A percentile compares a stretch with the other conserved stretches of the same genome.
Conservation (phyloP, 1,140 invertebrate genomes). For the Aphis craccivora region DNA sequence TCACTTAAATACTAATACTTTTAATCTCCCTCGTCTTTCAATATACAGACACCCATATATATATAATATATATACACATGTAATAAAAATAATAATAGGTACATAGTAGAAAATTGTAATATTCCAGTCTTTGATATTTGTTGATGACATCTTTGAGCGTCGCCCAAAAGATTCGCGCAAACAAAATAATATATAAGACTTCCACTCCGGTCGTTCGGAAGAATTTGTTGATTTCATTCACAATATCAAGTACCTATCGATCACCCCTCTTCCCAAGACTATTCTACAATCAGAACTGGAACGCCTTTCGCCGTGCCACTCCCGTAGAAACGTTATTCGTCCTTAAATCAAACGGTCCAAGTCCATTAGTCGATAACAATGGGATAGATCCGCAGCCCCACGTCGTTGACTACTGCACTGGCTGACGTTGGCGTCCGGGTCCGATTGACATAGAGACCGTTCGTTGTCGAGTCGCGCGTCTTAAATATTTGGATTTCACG, state of each 20-base stretch:
- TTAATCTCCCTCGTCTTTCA: not conserved
- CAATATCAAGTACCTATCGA: constrained; percentile 3
- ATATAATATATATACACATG: not conserved
- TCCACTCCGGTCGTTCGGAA: not conserved
- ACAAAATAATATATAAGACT: not conserved
- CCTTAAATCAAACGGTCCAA: not conserved
- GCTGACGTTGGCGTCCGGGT: not conserved
- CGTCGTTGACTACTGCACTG: not conserved
- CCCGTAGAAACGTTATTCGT: not conserved
- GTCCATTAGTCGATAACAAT: constrained; percentile 8
- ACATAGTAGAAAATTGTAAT: not conserved
- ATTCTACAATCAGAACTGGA: not conserved
- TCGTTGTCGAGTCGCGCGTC: not conserved
- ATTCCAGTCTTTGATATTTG: not conserved
- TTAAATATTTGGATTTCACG: not conserved
- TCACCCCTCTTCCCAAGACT: not conserved
- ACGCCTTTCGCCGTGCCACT: not conserved
- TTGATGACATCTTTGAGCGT: not conserved
- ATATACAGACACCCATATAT: not conserved
- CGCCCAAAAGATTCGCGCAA: not conserved
- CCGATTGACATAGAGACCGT: not conserved
- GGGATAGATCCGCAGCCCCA: not conserved
- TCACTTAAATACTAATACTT: not conserved
- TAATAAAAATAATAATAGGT: not conserved
- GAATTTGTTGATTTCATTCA: not conserved